phyloP scores from a whole-genome alignment of 2,797 vertebrate species.

The Pteronotus mesoamericanus region DNA sequence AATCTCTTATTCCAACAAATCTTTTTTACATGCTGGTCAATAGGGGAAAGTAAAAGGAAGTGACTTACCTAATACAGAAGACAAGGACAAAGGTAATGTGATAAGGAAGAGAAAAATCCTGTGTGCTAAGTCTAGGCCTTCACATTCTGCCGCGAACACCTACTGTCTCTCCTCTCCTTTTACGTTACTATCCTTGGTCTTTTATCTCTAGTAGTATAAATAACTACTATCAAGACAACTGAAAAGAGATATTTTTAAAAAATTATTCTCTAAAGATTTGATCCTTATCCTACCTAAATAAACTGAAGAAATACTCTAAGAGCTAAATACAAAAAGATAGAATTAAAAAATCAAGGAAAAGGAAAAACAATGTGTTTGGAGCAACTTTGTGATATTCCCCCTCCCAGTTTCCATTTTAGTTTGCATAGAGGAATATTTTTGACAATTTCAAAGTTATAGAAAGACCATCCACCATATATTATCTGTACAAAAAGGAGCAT shows the following conservation, averaged over 20 bases:
- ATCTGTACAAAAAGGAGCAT: neutral
- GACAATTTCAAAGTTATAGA: neutral
- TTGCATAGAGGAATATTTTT: neutral
- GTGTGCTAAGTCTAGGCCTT: neutral
- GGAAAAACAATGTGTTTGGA: neutral
- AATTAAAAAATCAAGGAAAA: neutral
- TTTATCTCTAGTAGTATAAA: neutral
- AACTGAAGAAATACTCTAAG: neutral
- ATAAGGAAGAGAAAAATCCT: neutral
- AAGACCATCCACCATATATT: neutral
- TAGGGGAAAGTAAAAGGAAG: neutral
- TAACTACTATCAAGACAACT: neutral
- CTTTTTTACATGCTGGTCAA: neutral
- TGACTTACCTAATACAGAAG: neutral
- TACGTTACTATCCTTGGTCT: neutral
- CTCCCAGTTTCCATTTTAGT: neutral
- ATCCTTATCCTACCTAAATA: neutral
- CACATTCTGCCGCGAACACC: neutral
- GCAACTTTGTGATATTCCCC: neutral
- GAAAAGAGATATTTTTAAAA: neutral
- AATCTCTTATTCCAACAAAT: neutral
- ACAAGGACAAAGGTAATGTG: neutral
- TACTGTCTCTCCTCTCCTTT: neutral
- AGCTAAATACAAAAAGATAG: neutral
- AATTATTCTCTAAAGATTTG: neutral